Base-by-base conservation (phyloP, 2,888 invertebrate genomes). In the Coleophora deauratella region DNA sequence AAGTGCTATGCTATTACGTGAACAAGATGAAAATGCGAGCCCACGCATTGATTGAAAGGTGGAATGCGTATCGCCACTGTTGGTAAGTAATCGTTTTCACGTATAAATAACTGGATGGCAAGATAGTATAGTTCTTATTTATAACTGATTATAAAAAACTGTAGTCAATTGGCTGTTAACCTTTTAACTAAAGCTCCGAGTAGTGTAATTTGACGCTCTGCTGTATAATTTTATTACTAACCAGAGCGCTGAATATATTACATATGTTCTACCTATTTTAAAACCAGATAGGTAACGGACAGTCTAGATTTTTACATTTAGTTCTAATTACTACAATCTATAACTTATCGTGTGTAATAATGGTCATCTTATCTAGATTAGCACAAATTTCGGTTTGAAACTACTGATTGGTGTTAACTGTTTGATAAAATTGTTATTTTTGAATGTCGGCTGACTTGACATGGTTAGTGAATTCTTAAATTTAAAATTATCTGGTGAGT, bases 101-200 rank as follows among this genome's bases (percentile, higher is more conserved):
- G 9, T 11, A 31, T 60, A 57, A 62, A 60, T 53, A 63, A 55
- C 62, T 60, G 57, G 63, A 54, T 53, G 62, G 56, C 62, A 60
- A 57, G 62, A 54, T 55, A 54, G 56, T 66, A 66, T 71, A 72
- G 74, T 67, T 78, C 73, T 59, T 82, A 84, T 84, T 81, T 84
- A 82, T 84, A 85, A 85, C 84, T 84, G 82, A 84, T 85, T 82
- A 80, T 77, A 81, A 77, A 81, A 81, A 80, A 78, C 79, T 71
- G 76, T 82, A 80, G 84, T 86, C 86, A 86, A 86, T 86, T 86
- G 86, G 63, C 72, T 85, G 84, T 86, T 86, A 86, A 86, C 86
- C 86, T 86, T 86, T 86, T 86, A 86, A 86, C 85, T 85, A 79
- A 81, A 81, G 80, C 82, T 77, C 21, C 76, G 78, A 82, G 74